Percentiles rank a stretch among this genome's conserved stretches.
phyloP scores from a whole-genome alignment of 2,113 vertebrate species.

The Catharus fuscescens region DNA sequence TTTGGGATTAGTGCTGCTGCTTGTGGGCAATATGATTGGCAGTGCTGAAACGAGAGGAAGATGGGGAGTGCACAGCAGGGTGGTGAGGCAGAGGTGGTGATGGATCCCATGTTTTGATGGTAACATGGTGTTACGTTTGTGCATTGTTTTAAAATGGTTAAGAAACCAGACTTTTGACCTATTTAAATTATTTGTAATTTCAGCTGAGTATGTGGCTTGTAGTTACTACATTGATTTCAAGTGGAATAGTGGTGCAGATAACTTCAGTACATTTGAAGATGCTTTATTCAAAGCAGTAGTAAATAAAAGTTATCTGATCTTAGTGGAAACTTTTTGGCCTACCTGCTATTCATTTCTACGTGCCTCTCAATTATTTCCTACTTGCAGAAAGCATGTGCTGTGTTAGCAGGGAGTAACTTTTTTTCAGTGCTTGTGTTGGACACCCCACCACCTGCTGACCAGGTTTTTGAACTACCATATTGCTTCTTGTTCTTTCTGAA shows the following conservation, averaged over 20 bases:
- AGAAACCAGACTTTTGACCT: neutral
- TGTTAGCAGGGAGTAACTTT: neutral
- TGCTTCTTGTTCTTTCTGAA: neutral
- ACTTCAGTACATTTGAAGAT: neutral
- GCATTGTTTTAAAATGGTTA: neutral
- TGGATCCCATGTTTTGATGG: neutral
- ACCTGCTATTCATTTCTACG: neutral
- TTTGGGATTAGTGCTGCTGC: neutral
- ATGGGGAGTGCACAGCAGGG: neutral
- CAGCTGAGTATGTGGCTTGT: neutral
- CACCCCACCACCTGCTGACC: neutral
- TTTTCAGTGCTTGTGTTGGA: neutral
- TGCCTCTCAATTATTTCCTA: neutral
- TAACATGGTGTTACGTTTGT: neutral
- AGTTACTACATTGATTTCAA: neutral
- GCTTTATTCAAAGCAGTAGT: neutral
- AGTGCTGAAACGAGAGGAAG: neutral
- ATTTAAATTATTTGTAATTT: neutral
- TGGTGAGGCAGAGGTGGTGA: neutral
- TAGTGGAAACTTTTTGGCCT: neutral
- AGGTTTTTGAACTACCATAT: neutral
- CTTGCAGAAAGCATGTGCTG: neutral
- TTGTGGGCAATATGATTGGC: accelerated
- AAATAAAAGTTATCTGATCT: neutral
- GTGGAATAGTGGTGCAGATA: neutral